Evolutionary conservation across 92 coral and sea anemone species (phyloP).

Genomic region (Zoanthus sansibaricus): DNA sequence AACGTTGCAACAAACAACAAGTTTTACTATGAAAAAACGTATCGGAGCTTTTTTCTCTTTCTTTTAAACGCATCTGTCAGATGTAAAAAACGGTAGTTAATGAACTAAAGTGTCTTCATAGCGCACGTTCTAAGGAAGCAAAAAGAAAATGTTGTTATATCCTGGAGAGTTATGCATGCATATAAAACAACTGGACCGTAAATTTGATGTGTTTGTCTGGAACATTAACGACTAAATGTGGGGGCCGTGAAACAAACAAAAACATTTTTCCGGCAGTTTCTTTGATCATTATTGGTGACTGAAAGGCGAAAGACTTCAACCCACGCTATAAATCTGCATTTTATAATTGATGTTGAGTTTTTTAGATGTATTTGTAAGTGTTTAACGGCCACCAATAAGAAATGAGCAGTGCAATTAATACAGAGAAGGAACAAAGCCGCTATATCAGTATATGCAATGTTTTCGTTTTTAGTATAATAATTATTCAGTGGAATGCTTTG

Average conservation of each 20-base stretch:
- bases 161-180: not conserved
- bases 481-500: not conserved
- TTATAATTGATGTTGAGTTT: not conserved
- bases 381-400: not conserved
- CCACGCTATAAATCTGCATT: not conserved
- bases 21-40: too few species aligned
- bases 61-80: too few species aligned
- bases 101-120: too few species aligned
- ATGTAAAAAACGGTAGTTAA: too few species aligned
- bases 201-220: not conserved
- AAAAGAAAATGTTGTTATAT: not conserved
- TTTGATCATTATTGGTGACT: not conserved
- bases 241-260: constrained; percentile 5
- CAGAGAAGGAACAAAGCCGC: not conserved
- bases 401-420: not conserved
- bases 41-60: too few species aligned
- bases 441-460: not conserved
- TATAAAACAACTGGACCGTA: not conserved
- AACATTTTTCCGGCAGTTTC: not conserved
- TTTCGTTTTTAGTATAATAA: not conserved
- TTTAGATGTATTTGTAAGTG: not conserved
- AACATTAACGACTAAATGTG: not conserved
- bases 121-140: too few species aligned
- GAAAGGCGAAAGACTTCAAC: not conserved
- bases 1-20: not conserved